Evolutionary conservation across 2,797 vertebrate species (phyloP).

Genomic region (Perodicticus potto): DNA sequence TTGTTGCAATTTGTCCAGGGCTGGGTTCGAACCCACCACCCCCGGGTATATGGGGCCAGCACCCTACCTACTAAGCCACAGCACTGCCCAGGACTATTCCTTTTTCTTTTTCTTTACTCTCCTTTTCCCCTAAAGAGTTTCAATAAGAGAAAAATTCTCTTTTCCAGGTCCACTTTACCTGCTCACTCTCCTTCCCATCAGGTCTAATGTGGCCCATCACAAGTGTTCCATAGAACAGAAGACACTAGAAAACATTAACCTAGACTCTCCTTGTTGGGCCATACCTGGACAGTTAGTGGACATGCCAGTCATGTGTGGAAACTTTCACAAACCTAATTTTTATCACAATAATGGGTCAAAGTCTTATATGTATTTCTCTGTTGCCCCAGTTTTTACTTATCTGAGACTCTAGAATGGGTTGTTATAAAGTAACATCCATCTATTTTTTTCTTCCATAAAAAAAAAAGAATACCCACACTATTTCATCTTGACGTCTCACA

Average conservation of each 20-base stretch:
- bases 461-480: neutral
- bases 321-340: slow-evolving; percentile 69
- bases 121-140: neutral
- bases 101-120: neutral
- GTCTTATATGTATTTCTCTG: neutral
- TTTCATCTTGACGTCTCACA: neutral
- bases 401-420: slow-evolving; percentile 16
- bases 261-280: neutral
- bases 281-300: slow-evolving; percentile 11
- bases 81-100: too few relatives aligned
- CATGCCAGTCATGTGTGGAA: neutral
- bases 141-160: slow-evolving; percentile 17
- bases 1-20: too few relatives aligned
- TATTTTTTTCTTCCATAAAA: slow-evolving; percentile 53
- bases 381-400: slow-evolving; percentile 53
- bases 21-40: too few relatives aligned
- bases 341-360: slow-evolving; percentile 57
- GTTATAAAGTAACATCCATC: neutral
- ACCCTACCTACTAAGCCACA: too few relatives aligned
- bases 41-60: too few relatives aligned
- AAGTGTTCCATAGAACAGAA: neutral
- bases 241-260: neutral
- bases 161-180: neutral
- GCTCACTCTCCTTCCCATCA: neutral
- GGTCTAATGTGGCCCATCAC: neutral